These are phyloP conservation scores for Rhamphomyia laevipes DNA, from an alignment of 2,888 invertebrate genomes.

Conservation along the genomic window DNA sequence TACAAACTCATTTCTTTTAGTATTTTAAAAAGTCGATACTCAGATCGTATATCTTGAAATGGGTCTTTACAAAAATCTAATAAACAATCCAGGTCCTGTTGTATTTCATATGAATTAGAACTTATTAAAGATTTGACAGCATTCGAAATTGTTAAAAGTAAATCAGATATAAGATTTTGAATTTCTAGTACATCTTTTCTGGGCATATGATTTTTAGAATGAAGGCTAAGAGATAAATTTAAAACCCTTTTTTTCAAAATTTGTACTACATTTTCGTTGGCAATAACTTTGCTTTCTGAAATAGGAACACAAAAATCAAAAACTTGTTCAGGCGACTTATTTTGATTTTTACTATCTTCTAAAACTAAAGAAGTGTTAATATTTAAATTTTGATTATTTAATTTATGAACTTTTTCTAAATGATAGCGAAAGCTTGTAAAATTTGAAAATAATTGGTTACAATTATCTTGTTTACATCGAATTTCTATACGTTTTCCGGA, in stretches of 20 bases:
- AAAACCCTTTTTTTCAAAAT: constrained; percentile 4
- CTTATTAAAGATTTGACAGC: not conserved
- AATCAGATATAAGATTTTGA: constrained; percentile 3
- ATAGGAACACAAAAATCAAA: not conserved
- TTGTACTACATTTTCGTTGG: not conserved
- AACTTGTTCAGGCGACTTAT: not conserved
- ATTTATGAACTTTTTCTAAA: constrained; percentile 6
- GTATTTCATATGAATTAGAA: not conserved
- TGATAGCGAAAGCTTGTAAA: constrained; percentile 4
- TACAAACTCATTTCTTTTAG: constrained; percentile 9
- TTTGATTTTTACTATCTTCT: too few relatives aligned
- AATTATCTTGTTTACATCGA: constrained; percentile 8
- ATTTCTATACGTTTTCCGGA: not conserved
- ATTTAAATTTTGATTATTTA: not conserved
- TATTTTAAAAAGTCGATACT: constrained; percentile 9
- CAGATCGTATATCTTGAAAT: constrained; percentile 11
- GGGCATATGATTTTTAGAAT: constrained; percentile 7
- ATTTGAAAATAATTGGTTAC: constrained; percentile 8
- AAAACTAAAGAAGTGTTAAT: too few relatives aligned
- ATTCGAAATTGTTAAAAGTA: constrained; percentile 3
- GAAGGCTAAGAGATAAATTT: constrained; percentile 2
- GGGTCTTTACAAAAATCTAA: constrained; percentile 11
- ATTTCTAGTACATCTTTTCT: constrained; percentile 7
- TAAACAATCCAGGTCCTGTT: constrained; percentile 4
- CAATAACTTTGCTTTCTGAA: not conserved